Conservation (phyloP, 2,113 vertebrate genomes). For the Neofelis nebulosa region DNA sequence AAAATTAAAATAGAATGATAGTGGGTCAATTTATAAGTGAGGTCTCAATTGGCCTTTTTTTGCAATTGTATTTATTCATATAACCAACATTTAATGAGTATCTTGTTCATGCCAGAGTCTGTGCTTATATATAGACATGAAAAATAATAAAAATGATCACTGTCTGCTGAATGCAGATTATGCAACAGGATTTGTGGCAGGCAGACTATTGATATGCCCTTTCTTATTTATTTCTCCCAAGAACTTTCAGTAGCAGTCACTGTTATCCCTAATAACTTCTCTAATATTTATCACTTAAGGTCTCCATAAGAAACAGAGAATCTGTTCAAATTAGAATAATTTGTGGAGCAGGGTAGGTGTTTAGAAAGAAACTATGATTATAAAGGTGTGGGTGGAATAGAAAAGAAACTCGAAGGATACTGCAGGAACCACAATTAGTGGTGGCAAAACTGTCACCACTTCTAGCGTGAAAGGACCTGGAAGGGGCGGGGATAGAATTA, state of each 20-base stretch:
- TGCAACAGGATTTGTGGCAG: background rate
- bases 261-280: background rate
- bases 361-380: background rate
- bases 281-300: background rate
- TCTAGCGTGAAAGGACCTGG: background rate
- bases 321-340: background rate
- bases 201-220: background rate
- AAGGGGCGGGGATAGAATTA: background rate
- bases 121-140: background rate
- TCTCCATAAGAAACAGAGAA: background rate
- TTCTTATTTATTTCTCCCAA: background rate
- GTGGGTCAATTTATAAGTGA: background rate
- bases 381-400: background rate
- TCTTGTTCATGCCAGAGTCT: background rate
- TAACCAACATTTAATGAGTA: background rate
- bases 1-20: background rate
- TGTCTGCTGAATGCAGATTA: background rate
- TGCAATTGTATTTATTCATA: background rate
- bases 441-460: background rate
- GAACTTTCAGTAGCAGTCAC: background rate
- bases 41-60: background rate
- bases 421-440: background rate
- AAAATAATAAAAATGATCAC: background rate
- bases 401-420: background rate
- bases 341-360: background rate